Evolutionary conservation across 2,113 vertebrate species (phyloP), one percentile per base, ranked within the genome.

Genomic region (Nothobranchius kuhntae): DNA sequence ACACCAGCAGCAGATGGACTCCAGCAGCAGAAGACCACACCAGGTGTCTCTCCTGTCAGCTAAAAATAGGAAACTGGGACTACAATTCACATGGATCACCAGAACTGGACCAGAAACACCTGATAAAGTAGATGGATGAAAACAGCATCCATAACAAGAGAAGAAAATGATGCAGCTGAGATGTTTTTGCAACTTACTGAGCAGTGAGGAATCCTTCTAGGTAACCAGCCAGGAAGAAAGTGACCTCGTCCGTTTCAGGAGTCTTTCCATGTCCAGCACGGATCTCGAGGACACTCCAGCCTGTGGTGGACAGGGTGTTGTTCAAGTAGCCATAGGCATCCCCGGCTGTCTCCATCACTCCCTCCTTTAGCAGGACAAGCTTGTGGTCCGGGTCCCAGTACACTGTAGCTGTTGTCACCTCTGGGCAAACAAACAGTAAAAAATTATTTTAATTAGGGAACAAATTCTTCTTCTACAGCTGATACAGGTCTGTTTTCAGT

Each of bases 131-230:
- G 30, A 30, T 30, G 30, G 30, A 1, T 2, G 2, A 30, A 30
- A 1, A 30, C 30, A 30, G 30, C 30, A 30, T 3, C 30, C 30
- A 30, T 30, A 30, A 30, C 30, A 30, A 30, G 30, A 3, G 2
- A 30, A 30, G 30, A 21, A 21, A 21, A 21, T 21, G 21, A 30
- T 30, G 2, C 30, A 30, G 30, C 30, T 4, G 2, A 30, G 30
- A 30, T 30, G 30, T 30, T 4, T 47, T 53, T 9, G 12, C 12
- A 15, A 92, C 95, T 94, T 91, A 98, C 95, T 81, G 87, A 24
- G 95, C 95, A 0, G 95, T 96, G 60, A 98, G 95, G 85, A 95
- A 96, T 0, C 96, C 96, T 82, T 98, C 95, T 24, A 98, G 87
- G 83, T 93, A 95, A 30, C 96, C 96, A 0, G 96, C 96, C 48